Evolutionary conservation across 2,888 invertebrate genomes (phyloP), one percentile per base, ranked within the genome.

Genomic region (Cacoxenus indagator): DNA sequence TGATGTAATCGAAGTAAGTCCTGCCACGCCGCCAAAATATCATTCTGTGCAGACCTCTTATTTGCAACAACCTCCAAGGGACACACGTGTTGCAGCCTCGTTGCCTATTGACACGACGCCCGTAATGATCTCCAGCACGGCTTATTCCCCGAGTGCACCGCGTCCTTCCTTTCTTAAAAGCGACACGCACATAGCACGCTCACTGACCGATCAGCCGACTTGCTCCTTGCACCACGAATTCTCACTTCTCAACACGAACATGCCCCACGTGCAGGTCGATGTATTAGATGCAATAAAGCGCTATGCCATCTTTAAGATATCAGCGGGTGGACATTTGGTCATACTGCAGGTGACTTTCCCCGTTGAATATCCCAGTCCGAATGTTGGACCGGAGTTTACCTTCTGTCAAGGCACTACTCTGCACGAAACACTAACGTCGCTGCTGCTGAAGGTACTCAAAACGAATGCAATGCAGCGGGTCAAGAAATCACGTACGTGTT

Each of bases 401-500:
- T 91, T 94, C 76, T 91, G 91, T 75, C 89, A 90, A 72, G 91
- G 91, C 46, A 92, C 92, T 4, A 91, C 91, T 1, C 89, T 96
- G 1, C 93, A 94, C 78, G 93, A 93, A 72, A 87, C 91, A 51
- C 91, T 92, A 0, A 93, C 94, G 75, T 90, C 91, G 8, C 93
- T 94, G 85, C 89, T 97, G 65, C 88, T 95, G 62, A 96, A 95
- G 89, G 93, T 93, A 17, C 90, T 97, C 43, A 94, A 93, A 78
- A 93, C 92, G 85, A 93, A 94, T 65, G 95, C 96, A 0, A 91
- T 93, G 81, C 93, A 94, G 76, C 92, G 95, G 80, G 95, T 96
- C 1, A 93, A 92, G 74, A 94, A 95, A 85, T 95, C 95, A 65
- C 92, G 95, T 64, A 93, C 95, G 45, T 97, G 97, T 86, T 88